These are phyloP conservation scores for Epizoanthus fatuus DNA, from an alignment of 92 coral and sea anemone genomes.

Conservation along the genomic window DNA sequence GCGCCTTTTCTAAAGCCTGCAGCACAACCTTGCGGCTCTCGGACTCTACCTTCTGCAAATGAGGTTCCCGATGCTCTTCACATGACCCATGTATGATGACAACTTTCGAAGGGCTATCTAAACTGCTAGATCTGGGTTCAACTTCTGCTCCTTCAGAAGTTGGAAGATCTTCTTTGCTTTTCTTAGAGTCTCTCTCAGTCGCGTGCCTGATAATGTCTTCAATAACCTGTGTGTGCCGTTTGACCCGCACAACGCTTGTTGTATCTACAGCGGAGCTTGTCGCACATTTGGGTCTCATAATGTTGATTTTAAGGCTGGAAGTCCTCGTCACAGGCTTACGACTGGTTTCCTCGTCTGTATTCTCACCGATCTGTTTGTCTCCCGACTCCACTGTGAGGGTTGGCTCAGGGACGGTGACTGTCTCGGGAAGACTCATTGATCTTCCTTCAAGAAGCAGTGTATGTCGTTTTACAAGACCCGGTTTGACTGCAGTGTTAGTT, in stretches of 20 bases:
- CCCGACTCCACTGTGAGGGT: neutral
- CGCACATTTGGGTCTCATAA: neutral
- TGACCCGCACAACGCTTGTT: slow-evolving; percentile 85
- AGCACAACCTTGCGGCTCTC: slow-evolving; percentile 63
- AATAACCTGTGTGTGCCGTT: slow-evolving; percentile 81
- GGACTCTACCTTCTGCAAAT: slow-evolving; percentile 1
- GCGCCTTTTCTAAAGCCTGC: slow-evolving; percentile 59
- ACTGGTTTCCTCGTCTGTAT: neutral
- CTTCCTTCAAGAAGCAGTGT: slow-evolving; percentile 63
- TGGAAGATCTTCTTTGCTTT: slow-evolving; percentile 32
- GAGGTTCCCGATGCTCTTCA: slow-evolving; percentile 10
- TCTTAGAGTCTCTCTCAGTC: slow-evolving; percentile 61
- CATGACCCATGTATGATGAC: slow-evolving; percentile 41
- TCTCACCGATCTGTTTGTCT: neutral
- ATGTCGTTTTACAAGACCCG: slow-evolving; percentile 64
- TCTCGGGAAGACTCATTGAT: slow-evolving; percentile 26
- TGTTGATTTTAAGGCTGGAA: slow-evolving; percentile 8
- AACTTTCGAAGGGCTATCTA: slow-evolving; percentile 32
- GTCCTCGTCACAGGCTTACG: neutral
- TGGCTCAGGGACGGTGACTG: neutral
- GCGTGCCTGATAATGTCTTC: slow-evolving; percentile 82
- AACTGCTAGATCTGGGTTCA: neutral
- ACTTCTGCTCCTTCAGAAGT: slow-evolving; percentile 7
- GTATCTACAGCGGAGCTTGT: slow-evolving; percentile 65
- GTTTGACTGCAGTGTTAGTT: slow-evolving; percentile 1